These are phyloP conservation scores for Chironex yamaguchii DNA, from an alignment of 30 jellyfish, hydroid and myxozoan genomes.

Conservation along the genomic window DNA sequence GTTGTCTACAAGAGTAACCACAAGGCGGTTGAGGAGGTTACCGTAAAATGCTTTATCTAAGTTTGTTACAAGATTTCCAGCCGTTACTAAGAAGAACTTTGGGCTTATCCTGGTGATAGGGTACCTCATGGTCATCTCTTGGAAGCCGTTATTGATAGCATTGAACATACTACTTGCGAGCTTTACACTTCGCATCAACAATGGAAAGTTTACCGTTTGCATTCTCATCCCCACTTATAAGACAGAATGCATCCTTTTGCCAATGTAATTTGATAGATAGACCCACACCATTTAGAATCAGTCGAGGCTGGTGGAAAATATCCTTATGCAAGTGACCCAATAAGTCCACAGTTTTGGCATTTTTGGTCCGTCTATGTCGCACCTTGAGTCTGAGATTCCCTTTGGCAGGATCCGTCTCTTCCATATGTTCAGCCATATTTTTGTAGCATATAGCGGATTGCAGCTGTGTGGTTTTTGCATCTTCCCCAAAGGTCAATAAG, in stretches of 20 bases:
- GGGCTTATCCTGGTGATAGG: too few relatives aligned
- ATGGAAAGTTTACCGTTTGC: too few relatives aligned
- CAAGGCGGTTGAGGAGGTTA: too few relatives aligned
- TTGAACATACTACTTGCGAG: too few relatives aligned
- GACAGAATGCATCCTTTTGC: neutral
- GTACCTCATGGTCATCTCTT: too few relatives aligned
- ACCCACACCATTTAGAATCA: neutral
- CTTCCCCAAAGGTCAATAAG: constrained; percentile 16
- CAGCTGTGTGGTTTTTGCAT: constrained; percentile 37
- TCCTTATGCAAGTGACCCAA: constrained; percentile 14
- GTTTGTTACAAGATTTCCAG: too few relatives aligned
- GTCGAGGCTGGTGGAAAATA: neutral
- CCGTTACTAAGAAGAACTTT: too few relatives aligned
- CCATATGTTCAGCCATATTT: constrained; percentile 27
- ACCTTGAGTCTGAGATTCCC: neutral
- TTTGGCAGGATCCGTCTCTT: neutral
- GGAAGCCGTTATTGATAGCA: too few relatives aligned
- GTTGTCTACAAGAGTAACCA: too few relatives aligned
- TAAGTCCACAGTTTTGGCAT: constrained; percentile 8
- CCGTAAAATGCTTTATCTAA: too few relatives aligned
- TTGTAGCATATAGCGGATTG: neutral
- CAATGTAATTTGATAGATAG: constrained; percentile 4
- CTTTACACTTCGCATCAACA: too few relatives aligned
- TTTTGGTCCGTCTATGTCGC: neutral
- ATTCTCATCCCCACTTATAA: too few relatives aligned